A percentile compares a stretch with the other conserved stretches of the same genome.
Evolutionary conservation across 2,113 vertebrate genomes (phyloP).

Genomic region (Xenopus laevis): DNA sequence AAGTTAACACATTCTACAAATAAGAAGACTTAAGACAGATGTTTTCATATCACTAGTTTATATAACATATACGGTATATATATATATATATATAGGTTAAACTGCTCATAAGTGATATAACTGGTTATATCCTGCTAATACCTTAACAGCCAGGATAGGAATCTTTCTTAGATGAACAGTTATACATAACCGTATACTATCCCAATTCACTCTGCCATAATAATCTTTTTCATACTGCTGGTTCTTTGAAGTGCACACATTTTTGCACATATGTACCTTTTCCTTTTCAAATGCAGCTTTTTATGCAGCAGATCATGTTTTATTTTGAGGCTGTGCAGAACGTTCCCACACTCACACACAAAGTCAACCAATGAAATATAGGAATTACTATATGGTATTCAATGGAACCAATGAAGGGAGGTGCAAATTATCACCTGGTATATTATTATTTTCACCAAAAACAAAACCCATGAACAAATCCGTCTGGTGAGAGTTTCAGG

Average conservation of each 20-base stretch:
- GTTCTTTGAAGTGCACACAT: too few species aligned
- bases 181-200: too few species aligned
- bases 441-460: constrained; percentile 1
- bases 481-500: constrained; percentile 20
- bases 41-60: too few species aligned
- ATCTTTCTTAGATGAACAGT: too few species aligned
- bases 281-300: not conserved
- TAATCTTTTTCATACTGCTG: too few species aligned
- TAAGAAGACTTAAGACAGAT: too few species aligned
- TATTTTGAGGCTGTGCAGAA: constrained; percentile 1
- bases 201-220: too few species aligned
- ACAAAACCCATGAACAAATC: not conserved
- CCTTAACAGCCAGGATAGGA: too few species aligned
- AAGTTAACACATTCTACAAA: not conserved
- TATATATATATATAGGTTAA: too few species aligned
- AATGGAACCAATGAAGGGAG: constrained; percentile 16
- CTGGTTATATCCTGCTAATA: too few species aligned
- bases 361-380: constrained; percentile 11
- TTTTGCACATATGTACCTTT: not conserved
- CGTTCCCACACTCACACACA: constrained; percentile 25
- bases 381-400: constrained; percentile 8
- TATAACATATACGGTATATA: too few species aligned
- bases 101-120: too few species aligned
- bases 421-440: constrained; percentile 28
- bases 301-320: not conserved